Percentiles rank a stretch among this genome's conserved stretches.
Conservation (phyloP, 2,113 vertebrate species). For the Nesoenas mayeri region DNA sequence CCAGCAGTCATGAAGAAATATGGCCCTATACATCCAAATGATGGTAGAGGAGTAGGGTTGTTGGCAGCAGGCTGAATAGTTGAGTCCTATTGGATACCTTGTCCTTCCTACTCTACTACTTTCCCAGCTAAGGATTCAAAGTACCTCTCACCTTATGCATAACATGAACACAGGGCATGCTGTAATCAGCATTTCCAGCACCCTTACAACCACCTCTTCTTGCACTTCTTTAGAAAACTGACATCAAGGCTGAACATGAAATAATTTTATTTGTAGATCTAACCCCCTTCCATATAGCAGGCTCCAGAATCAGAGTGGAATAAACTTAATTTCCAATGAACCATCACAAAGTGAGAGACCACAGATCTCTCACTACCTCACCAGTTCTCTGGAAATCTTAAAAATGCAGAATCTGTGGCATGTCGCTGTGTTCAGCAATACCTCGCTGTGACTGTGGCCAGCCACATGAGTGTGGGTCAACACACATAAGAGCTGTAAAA, state of each 20-base stretch:
- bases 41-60: background rate
- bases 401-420: background rate
- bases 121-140: background rate
- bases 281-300: background rate
- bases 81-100: background rate
- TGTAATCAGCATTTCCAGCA: background rate
- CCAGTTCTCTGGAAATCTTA: background rate
- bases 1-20: background rate
- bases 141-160: background rate
- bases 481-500: background rate
- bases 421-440: background rate
- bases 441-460: fast-evolving
- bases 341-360: background rate
- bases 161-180: background rate
- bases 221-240: background rate
- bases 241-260: background rate
- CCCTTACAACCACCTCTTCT: background rate
- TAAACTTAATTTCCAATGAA: background rate
- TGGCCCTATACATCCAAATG: background rate
- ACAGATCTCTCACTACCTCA: background rate
- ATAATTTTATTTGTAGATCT: background rate
- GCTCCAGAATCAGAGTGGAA: background rate
- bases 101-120: background rate
- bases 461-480: background rate
- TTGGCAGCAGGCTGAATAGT: background rate